Conservation (phyloP, 2,888 invertebrate species). For the Thera britannica region DNA sequence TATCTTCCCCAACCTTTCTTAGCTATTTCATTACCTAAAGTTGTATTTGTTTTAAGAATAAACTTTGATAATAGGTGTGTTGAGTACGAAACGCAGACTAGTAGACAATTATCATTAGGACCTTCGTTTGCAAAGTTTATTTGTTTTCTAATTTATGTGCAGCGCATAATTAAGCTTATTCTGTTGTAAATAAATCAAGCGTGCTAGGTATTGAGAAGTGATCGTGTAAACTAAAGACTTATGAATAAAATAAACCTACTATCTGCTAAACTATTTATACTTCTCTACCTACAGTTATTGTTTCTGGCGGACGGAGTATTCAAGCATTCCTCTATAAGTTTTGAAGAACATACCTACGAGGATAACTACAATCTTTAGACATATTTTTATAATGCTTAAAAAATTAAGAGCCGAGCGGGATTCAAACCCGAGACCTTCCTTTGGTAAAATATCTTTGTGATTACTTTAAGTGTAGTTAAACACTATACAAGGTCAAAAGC, state of each 20-base stretch:
- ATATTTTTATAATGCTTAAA: too few relatives aligned
- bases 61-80: neutral
- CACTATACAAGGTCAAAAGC: too few relatives aligned
- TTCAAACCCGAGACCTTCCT: too few relatives aligned
- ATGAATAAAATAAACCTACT: conserved; percentile 26
- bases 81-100: neutral
- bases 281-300: neutral
- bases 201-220: conserved; percentile 32
- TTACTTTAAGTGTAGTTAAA: too few relatives aligned
- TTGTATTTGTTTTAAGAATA: too few relatives aligned
- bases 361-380: neutral
- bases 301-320: neutral
- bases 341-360: neutral
- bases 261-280: neutral
- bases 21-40: too few relatives aligned
- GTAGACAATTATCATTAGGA: conserved; percentile 8
- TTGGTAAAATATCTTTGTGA: too few relatives aligned
- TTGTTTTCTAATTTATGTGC: conserved; percentile 53
- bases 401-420: too few relatives aligned
- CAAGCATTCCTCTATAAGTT: conserved; percentile 2
- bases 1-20: too few relatives aligned
- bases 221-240: conserved; percentile 33
- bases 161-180: conserved; percentile 36
- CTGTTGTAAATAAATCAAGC: conserved; percentile 39
- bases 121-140: conserved; percentile 40